Conservation (phyloP, 2,888 invertebrate species). For the Sminthurides aquaticus region DNA sequence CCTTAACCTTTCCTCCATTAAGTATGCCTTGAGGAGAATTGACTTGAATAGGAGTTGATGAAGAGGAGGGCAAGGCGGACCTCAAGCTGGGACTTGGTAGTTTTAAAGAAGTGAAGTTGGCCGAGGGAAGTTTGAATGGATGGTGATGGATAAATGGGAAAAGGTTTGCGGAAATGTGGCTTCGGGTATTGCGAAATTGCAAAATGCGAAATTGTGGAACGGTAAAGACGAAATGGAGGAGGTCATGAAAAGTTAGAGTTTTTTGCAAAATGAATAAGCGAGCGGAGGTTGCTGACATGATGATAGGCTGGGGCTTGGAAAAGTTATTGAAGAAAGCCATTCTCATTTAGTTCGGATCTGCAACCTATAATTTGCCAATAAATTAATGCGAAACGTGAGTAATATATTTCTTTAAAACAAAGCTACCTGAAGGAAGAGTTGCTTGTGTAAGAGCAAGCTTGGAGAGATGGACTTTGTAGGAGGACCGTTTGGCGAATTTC, state of each 20-base stretch:
- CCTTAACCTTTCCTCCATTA: neutral
- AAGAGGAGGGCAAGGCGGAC: too few relatives aligned
- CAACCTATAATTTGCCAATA: conserved; percentile 8
- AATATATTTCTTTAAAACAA: too few relatives aligned
- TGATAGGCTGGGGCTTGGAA: neutral
- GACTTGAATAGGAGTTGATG: neutral
- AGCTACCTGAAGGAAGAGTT: too few relatives aligned
- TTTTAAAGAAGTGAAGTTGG: too few relatives aligned
- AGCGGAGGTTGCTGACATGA: neutral
- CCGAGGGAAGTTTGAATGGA: too few relatives aligned
- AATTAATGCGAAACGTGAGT: conserved; percentile 4
- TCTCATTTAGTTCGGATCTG: neutral
- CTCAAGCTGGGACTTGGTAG: too few relatives aligned
- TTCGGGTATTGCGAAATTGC: neutral
- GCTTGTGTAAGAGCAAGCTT: too few relatives aligned
- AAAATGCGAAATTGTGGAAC: neutral
- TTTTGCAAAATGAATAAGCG: neutral
- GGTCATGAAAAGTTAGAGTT: neutral
- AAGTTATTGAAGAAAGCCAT: neutral
- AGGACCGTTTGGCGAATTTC: too few relatives aligned
- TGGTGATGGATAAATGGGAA: neutral
- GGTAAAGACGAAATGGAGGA: too few relatives aligned
- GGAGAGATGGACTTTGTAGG: too few relatives aligned
- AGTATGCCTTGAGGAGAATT: neutral
- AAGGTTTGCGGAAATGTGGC: too few relatives aligned